A percentile compares a stretch with the other conserved stretches of the same genome.
These are phyloP conservation scores for Muscina levida DNA, from an alignment of 2,888 invertebrate species.

Conservation along the genomic window DNA sequence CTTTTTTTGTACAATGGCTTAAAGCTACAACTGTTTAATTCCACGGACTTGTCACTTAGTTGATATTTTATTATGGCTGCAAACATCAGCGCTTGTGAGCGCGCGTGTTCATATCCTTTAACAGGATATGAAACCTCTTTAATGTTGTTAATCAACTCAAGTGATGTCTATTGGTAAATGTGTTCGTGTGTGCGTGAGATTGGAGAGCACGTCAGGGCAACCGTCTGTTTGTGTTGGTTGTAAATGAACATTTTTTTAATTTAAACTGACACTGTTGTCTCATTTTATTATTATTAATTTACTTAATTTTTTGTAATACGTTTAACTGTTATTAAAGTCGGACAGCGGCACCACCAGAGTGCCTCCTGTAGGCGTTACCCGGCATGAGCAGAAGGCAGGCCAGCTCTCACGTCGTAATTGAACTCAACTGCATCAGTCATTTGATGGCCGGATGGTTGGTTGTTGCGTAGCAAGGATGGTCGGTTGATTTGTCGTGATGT, in stretches of 20 bases:
- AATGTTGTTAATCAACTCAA: constrained; percentile 58
- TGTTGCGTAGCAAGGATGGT: background rate
- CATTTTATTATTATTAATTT: constrained; percentile 60
- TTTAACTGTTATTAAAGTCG: constrained; percentile 6
- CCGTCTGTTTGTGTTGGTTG: background rate
- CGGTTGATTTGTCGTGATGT: constrained; percentile 54
- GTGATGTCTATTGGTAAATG: constrained; percentile 24
- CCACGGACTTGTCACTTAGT: no score
- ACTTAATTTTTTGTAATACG: constrained; percentile 35
- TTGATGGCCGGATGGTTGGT: constrained; percentile 45
- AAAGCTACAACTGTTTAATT: no score
- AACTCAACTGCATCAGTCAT: constrained; percentile 32
- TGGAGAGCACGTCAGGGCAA: background rate
- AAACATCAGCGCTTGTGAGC: no score
- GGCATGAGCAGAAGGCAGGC: no score
- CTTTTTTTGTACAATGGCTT: no score
- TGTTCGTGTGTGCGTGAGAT: constrained; percentile 3
- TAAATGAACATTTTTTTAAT: constrained; percentile 51
- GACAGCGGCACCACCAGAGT: background rate
- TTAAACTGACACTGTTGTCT: constrained; percentile 59
- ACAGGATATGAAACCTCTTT: constrained; percentile 53
- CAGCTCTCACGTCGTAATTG: background rate
- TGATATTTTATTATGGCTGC: no score
- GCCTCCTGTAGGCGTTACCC: no score
- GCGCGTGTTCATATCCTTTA: no score